These are phyloP conservation scores for Hormaphis cornu DNA, from an alignment of 1,140 invertebrate genomes.

Conservation along the genomic window DNA sequence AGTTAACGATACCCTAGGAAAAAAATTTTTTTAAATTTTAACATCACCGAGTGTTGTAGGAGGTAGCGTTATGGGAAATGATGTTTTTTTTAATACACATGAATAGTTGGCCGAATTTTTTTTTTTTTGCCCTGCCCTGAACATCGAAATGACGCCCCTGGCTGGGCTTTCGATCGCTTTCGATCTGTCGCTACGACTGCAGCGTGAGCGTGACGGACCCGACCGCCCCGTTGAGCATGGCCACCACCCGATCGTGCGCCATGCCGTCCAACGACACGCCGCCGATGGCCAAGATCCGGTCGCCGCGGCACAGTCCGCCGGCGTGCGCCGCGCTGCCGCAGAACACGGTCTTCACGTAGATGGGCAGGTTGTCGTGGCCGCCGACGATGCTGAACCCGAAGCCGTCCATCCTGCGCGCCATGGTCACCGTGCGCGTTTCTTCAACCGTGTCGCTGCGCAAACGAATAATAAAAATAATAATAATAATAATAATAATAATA, in stretches of 20 bases:
- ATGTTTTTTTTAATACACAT: too few species aligned
- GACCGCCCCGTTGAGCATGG: slow-evolving; percentile 49
- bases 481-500: background rate
- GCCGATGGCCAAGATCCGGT: slow-evolving; percentile 52
- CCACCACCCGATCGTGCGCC: slow-evolving; percentile 53
- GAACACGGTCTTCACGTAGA: slow-evolving; percentile 76
- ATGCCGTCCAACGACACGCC: slow-evolving; percentile 48
- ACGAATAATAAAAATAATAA: too few species aligned
- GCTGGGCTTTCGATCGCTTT: too few species aligned
- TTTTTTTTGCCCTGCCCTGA: too few species aligned
- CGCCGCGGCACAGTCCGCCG: slow-evolving; percentile 53
- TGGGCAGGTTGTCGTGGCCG: slow-evolving; percentile 67
- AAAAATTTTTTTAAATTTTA: too few species aligned
- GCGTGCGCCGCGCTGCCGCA: slow-evolving; percentile 62
- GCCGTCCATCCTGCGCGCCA: slow-evolving; percentile 58
- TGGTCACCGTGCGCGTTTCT: slow-evolving; percentile 46
- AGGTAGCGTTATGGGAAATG: too few species aligned
- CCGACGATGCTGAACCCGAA: slow-evolving; percentile 73
- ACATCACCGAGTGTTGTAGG: too few species aligned
- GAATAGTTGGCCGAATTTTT: too few species aligned
- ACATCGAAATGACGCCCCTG: too few species aligned
- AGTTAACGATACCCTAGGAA: too few species aligned
- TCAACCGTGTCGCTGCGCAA: slow-evolving; percentile 10
- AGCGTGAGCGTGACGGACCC: slow-evolving; percentile 51
- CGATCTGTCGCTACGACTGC: background rate